A percentile compares a stretch with the other conserved stretches of the same genome.
These are phyloP conservation scores for Oligia strigilis DNA, from an alignment of 2,888 invertebrate genomes.

Conservation along the genomic window DNA sequence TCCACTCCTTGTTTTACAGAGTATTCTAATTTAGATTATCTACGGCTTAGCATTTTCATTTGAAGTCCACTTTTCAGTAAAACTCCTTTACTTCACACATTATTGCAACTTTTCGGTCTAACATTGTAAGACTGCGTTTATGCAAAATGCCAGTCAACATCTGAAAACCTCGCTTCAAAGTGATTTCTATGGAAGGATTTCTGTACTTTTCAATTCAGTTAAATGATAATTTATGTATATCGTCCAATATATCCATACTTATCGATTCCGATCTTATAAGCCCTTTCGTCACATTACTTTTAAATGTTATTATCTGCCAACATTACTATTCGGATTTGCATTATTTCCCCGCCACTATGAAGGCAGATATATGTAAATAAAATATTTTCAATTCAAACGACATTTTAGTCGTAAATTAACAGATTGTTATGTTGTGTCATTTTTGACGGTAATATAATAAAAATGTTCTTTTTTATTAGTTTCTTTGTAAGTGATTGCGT, in stretches of 20 bases:
- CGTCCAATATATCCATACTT: constrained; percentile 1
- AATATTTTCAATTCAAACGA: constrained; percentile 63
- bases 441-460: constrained; percentile 42
- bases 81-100: neutral
- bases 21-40: constrained; percentile 22
- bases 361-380: constrained; percentile 65
- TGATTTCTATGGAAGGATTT: neutral
- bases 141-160: neutral
- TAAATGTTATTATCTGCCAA: constrained; percentile 19
- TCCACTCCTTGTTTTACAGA: constrained; percentile 11
- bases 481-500: constrained; percentile 12
- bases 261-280: constrained; percentile 14
- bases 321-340: constrained; percentile 55
- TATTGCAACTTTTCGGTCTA: neutral
- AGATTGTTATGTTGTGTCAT: constrained; percentile 61
- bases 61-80: neutral
- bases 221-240: constrained; percentile 13
- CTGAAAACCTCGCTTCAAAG: neutral
- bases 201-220: neutral
- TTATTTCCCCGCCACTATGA: constrained; percentile 51
- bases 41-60: constrained; percentile 12
- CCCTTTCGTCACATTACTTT: constrained; percentile 37
- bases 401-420: constrained; percentile 66
- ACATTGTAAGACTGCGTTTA: neutral
- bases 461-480: constrained; percentile 30